phyloP scores from a whole-genome alignment of 2,888 invertebrate species.

The Eupithecia abbreviata region DNA sequence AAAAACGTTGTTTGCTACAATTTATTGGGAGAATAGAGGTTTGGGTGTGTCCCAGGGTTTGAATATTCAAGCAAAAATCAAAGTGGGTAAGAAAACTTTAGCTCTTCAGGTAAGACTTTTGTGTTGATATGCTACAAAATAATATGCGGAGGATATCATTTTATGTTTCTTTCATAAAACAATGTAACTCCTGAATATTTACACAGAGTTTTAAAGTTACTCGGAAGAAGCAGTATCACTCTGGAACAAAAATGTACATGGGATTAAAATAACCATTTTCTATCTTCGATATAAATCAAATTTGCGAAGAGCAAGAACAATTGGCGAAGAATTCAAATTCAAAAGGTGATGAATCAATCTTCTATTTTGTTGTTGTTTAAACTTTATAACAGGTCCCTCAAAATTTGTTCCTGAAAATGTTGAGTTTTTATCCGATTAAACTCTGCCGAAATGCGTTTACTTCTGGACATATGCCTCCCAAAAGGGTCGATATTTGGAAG shows the following conservation, averaged over 20 bases:
- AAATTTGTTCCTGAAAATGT: too few relatives aligned
- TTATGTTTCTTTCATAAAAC: not conserved
- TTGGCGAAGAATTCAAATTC: too few relatives aligned
- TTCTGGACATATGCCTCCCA: not conserved
- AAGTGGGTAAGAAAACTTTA: not conserved
- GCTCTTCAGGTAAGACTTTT: not conserved
- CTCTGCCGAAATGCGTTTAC: too few relatives aligned
- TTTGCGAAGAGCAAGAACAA: too few relatives aligned
- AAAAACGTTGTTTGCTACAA: slow-evolving; percentile 29
- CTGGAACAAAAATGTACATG: too few relatives aligned
- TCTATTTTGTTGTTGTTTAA: too few relatives aligned
- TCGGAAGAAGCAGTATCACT: not conserved
- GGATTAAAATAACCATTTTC: too few relatives aligned
- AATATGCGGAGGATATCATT: not conserved
- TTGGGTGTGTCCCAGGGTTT: slow-evolving; percentile 2
- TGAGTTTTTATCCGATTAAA: too few relatives aligned
- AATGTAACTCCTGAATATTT: not conserved
- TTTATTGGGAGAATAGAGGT: slow-evolving; percentile 18
- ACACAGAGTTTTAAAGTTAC: not conserved
- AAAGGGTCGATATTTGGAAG: not conserved
- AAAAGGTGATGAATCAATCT: too few relatives aligned
- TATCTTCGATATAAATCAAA: too few relatives aligned
- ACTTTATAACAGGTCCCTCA: too few relatives aligned
- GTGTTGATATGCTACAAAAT: not conserved
- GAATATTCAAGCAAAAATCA: not conserved